phyloP scores from a whole-genome alignment of 2,113 vertebrate species.

The Prietella phreatophila region DNA sequence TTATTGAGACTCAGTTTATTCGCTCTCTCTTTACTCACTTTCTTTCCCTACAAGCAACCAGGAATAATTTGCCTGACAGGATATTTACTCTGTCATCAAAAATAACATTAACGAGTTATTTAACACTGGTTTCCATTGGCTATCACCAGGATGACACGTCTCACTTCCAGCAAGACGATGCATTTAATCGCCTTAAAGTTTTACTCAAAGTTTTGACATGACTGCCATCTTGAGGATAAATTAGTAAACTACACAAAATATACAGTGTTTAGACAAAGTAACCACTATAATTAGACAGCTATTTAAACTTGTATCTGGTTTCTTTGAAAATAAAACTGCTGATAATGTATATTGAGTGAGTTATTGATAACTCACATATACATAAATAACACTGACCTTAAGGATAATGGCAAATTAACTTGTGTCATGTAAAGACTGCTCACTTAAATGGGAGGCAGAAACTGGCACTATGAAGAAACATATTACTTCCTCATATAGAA shows the following conservation, averaged over 20 bases:
- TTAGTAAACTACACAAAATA: background rate
- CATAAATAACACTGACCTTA: background rate
- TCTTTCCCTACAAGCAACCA: conserved; percentile 13
- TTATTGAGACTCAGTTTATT: background rate
- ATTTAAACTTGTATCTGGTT: background rate
- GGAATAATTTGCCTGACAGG: conserved; percentile 5
- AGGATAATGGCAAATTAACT: background rate
- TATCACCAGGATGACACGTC: conserved; percentile 17
- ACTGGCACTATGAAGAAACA: background rate
- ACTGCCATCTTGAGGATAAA: conserved; percentile 42
- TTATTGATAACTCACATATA: no score
- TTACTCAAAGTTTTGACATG: background rate
- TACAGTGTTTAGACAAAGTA: background rate
- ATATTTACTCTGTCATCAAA: conserved; percentile 1
- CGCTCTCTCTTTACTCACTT: background rate
- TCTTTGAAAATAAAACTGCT: background rate
- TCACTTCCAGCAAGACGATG: background rate
- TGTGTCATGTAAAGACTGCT: background rate
- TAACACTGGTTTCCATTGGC: conserved; percentile 27
- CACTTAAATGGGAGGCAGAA: background rate
- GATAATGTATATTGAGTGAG: background rate
- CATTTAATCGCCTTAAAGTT: background rate
- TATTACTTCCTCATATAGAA: background rate
- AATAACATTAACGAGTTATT: conserved; percentile 36
- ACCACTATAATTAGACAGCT: background rate